phyloP scores from a whole-genome alignment of 2,888 invertebrate genomes.

The Xestia xanthographa region DNA sequence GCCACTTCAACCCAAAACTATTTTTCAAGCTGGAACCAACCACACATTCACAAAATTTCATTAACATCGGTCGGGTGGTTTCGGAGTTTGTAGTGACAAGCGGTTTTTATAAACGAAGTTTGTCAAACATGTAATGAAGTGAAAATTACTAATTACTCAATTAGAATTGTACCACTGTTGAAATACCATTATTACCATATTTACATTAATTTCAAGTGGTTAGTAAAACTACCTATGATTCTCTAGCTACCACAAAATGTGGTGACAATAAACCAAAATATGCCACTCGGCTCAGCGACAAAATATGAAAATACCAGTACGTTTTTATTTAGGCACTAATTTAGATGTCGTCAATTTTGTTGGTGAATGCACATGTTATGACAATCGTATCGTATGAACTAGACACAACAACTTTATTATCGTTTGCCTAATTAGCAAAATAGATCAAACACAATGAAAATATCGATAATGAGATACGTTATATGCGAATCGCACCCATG shows the following conservation, averaged over 20 bases:
- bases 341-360: neutral
- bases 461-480: slow-evolving; percentile 27
- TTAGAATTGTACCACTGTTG: neutral
- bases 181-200: neutral
- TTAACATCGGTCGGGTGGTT: neutral
- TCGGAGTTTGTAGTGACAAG: neutral
- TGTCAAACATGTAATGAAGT: neutral
- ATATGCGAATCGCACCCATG: slow-evolving; percentile 40
- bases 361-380: neutral
- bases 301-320: neutral
- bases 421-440: slow-evolving; percentile 19
- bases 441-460: slow-evolving; percentile 22
- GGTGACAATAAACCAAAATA: neutral
- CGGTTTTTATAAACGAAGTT: neutral
- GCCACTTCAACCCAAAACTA: neutral
- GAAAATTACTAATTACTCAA: neutral
- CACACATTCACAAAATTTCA: neutral
- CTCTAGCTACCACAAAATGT: neutral
- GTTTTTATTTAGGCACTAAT: neutral
- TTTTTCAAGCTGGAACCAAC: neutral
- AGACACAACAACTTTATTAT: neutral
- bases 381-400: neutral
- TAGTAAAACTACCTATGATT: too few relatives aligned
- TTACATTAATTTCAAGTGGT: neutral
- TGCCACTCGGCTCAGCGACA: neutral